Evolutionary conservation across 2,888 invertebrate genomes (phyloP), one percentile per base, ranked within the genome.

Genomic region (Aspidiotus rigidus): DNA sequence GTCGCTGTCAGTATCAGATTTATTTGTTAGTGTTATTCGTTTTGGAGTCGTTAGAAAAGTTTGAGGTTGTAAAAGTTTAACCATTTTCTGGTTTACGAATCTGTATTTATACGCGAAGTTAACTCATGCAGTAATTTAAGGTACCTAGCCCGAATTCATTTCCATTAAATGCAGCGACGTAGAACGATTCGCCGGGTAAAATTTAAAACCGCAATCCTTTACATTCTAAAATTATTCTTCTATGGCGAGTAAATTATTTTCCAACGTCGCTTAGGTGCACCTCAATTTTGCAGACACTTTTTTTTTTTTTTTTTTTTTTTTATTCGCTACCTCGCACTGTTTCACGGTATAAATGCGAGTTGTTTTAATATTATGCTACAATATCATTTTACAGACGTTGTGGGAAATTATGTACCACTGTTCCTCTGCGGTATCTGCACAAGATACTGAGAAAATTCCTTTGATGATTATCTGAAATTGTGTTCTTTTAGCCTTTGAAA

Each of bases 51-150:
- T 55, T 28, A 13, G 49, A 66, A 66, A 66, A 66, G 59, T 66
- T 66, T 57, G 66, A 57, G 57, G 41, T 57, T 66, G 66, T 66
- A 66, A 66, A 66, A 66, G 66, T 66, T 66, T 49, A 49, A 49
- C 49, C 49, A n/a, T 49, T 49, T 49, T 49, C 49, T 49, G 49
- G 49, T 49, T 49, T 49, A 40, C 64, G 64, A 49, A 62, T 64
- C 44, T 59, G 66, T 59, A 66, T 66, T 66, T 66, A 66, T 66
- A 66, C 66, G 59, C 49, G 59, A 66, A 66, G 66, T 66, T 66
- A 66, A 66, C 66, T 66, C 66, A 66, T 66, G 66, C 66, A 66
- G 49, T 66, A 66, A 66, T 57, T 66, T 66, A 59, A 59, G 57
- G 66, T 66, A 59, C 66, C 28, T 28, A 28, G 28, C 16, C 59